Conservation (phyloP, 2,888 invertebrate species). For the Drosophila rubida region DNA sequence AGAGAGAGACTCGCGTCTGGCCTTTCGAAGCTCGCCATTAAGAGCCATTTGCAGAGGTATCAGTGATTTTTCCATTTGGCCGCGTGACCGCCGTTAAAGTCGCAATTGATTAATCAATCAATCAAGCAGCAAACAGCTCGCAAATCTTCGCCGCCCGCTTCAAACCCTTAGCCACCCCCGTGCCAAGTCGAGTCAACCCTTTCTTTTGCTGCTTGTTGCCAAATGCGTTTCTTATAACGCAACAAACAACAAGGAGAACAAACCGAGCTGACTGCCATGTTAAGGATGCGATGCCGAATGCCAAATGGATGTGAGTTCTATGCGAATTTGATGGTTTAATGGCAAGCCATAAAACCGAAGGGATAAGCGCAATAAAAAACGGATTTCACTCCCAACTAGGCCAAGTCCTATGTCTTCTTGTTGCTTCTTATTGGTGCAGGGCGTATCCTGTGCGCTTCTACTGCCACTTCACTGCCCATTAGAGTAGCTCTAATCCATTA, state of each 20-base stretch:
- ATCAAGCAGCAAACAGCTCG: slow-evolving; percentile 20
- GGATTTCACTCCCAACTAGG: slow-evolving; percentile 20
- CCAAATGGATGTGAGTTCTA: slow-evolving; percentile 46
- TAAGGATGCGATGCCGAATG: slow-evolving; percentile 36
- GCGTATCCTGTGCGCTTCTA: too few species aligned
- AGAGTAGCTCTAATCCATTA: too few species aligned
- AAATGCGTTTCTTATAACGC: slow-evolving; percentile 40
- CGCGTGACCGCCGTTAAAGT: slow-evolving; percentile 3
- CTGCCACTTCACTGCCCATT: too few species aligned
- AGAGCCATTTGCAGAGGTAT: background rate
- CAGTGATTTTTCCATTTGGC: background rate
- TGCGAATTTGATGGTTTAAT: slow-evolving; percentile 71
- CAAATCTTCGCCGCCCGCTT: slow-evolving; percentile 2
- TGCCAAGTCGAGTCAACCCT: slow-evolving; percentile 47
- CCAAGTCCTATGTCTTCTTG: background rate
- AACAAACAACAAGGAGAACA: slow-evolving; percentile 12
- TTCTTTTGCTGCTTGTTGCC: slow-evolving; percentile 9
- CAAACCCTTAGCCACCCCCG: too few species aligned
- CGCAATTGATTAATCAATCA: slow-evolving; percentile 54
- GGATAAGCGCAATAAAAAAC: slow-evolving; percentile 66
- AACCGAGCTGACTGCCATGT: background rate
- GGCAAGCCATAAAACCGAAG: slow-evolving; percentile 58
- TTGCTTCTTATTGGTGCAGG: background rate
- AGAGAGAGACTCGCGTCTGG: too few species aligned
- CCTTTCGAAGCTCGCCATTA: background rate